phyloP scores from a whole-genome alignment of 2,888 invertebrate species.

The Macaria notata region DNA sequence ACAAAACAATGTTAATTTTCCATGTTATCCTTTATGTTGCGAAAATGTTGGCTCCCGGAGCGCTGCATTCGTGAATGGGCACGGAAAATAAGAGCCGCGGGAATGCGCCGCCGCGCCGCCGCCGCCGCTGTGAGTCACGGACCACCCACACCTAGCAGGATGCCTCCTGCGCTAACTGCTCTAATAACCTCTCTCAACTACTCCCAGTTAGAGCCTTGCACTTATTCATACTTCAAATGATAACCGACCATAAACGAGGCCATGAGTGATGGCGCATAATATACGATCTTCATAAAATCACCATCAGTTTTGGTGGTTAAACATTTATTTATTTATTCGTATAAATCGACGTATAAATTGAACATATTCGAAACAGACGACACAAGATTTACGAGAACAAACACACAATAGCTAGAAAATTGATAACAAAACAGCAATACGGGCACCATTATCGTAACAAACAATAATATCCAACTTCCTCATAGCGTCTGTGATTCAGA shows the following conservation, averaged over 20 bases:
- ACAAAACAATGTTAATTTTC: too few species aligned
- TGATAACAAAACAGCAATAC: not conserved
- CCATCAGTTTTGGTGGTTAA: too few species aligned
- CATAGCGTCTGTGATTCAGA: conserved; percentile 6
- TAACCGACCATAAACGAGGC: too few species aligned
- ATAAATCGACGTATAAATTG: too few species aligned
- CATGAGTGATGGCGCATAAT: too few species aligned
- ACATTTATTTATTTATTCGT: too few species aligned
- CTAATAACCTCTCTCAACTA: not conserved
- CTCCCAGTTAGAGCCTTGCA: not conserved
- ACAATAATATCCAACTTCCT: conserved; percentile 7
- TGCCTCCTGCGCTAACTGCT: conserved; percentile 17
- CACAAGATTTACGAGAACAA: too few species aligned
- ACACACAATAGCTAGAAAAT: not conserved
- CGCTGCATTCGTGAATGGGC: conserved; percentile 54
- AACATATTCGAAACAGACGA: too few species aligned
- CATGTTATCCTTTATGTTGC: not conserved
- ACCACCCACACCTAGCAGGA: conserved; percentile 44
- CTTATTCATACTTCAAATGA: not conserved
- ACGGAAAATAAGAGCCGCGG: conserved; percentile 51
- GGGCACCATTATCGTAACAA: not conserved
- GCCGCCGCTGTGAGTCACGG: conserved; percentile 36
- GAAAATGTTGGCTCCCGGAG: conserved; percentile 14
- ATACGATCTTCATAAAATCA: too few species aligned
- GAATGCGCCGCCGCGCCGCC: conserved; percentile 39